These are phyloP conservation scores for Rhopalosiphum maidis DNA, from an alignment of 1,140 invertebrate genomes.

Conservation along the genomic window DNA sequence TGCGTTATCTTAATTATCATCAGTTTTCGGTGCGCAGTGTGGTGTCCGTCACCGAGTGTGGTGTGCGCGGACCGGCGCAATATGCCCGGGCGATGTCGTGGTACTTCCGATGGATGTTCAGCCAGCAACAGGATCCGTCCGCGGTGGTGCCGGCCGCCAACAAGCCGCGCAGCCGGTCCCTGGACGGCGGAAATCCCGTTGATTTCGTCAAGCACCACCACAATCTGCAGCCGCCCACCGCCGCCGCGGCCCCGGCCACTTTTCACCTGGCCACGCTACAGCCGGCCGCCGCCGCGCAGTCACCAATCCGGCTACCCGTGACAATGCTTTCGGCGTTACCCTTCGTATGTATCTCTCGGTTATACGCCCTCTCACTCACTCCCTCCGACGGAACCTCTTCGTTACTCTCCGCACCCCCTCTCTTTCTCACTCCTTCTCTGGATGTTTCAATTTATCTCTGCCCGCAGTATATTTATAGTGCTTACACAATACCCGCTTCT, in stretches of 20 bases:
- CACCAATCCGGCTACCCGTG: background rate
- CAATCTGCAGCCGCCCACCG: background rate
- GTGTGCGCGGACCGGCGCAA: slow-evolving; percentile 8
- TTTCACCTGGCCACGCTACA: slow-evolving; percentile 51
- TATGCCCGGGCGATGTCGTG: slow-evolving; percentile 67
- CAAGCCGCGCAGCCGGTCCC: slow-evolving; percentile 76
- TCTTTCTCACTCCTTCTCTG: background rate
- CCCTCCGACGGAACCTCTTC: background rate
- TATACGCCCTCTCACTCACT: background rate
- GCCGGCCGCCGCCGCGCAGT: background rate
- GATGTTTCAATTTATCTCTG: background rate
- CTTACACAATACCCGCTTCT: background rate
- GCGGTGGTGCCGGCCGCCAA: slow-evolving; percentile 62
- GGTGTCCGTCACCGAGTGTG: background rate
- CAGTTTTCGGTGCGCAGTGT: background rate
- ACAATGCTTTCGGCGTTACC: slow-evolving; percentile 32
- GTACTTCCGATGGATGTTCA: slow-evolving; percentile 74
- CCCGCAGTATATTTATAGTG: too few species aligned
- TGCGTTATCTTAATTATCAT: background rate
- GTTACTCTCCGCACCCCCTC: background rate
- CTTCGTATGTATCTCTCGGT: slow-evolving; percentile 46
- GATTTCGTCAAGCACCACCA: background rate
- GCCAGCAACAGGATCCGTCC: slow-evolving; percentile 63
- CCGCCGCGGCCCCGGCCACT: background rate
- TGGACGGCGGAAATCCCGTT: slow-evolving; percentile 65